A percentile compares a stretch with the other conserved stretches of the same genome.
These are phyloP conservation scores for Oscheius sp. DNA, from an alignment of 2,888 invertebrate genomes.

Conservation along the genomic window DNA sequence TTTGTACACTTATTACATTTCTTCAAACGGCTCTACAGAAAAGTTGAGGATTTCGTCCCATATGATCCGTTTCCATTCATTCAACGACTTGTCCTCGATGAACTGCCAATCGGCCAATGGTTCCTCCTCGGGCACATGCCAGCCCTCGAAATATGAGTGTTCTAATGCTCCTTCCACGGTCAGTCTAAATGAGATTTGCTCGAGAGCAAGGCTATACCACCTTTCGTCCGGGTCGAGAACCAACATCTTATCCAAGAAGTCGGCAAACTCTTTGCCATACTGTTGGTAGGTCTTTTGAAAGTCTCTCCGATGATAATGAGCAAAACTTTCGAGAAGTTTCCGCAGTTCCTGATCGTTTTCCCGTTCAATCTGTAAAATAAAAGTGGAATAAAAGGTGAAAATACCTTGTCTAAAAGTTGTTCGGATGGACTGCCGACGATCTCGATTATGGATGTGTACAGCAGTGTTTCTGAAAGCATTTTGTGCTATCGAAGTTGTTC, in stretches of 20 bases:
- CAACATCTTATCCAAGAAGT: slow-evolving; percentile 64
- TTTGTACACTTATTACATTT: no score
- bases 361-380: no score
- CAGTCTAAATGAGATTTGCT: no score
- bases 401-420: slow-evolving; percentile 56
- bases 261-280: slow-evolving; percentile 51
- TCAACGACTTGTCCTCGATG: no score
- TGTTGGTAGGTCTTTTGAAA: slow-evolving; percentile 42
- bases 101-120: no score
- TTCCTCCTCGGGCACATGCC: no score
- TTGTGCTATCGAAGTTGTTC: background rate
- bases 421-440: slow-evolving; percentile 55
- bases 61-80: no score
- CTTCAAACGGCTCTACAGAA: no score
- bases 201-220: slow-evolving; percentile 20
- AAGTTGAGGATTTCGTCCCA: no score
- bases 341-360: slow-evolving; percentile 40
- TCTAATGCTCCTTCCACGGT: no score
- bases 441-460: slow-evolving; percentile 19
- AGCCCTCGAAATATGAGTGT: no score
- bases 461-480: background rate
- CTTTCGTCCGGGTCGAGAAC: slow-evolving; percentile 66
- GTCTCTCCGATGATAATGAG: slow-evolving; percentile 34
- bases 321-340: slow-evolving; percentile 53
- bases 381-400: no score